Evolutionary conservation across 1,140 invertebrate genomes (phyloP).

Genomic region (Cotesia vestalis): DNA sequence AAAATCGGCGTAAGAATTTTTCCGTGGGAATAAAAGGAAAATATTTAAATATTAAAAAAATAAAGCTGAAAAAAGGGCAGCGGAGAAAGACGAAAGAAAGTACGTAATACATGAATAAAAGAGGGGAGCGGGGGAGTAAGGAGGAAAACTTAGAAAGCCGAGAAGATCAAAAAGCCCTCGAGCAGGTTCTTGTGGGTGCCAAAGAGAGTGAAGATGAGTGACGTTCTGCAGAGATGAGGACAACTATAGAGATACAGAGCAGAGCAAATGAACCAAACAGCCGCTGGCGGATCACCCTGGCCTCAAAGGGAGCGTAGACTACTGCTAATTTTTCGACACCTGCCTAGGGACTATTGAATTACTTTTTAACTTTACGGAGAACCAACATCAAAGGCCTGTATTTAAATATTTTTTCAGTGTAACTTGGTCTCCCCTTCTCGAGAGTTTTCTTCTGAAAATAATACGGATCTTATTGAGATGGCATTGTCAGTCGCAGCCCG

Average conservation of each 20-base stretch:
- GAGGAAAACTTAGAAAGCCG: neutral
- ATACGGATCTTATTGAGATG: too few relatives aligned
- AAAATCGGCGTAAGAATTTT: too few relatives aligned
- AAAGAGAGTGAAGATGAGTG: neutral
- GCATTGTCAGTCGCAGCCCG: too few relatives aligned
- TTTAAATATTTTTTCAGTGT: neutral
- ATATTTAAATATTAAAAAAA: too few relatives aligned
- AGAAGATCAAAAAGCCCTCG: constrained; percentile 32
- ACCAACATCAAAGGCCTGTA: neutral
- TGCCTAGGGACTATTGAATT: constrained; percentile 50
- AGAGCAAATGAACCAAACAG: constrained; percentile 54
- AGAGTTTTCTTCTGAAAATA: too few relatives aligned
- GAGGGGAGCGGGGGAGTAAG: neutral
- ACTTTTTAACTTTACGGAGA: constrained; percentile 28
- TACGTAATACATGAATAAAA: neutral
- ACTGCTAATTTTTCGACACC: constrained; percentile 50
- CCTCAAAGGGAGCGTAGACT: neutral
- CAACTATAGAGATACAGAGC: neutral
- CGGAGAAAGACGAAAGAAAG: neutral
- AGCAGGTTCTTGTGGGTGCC: constrained; percentile 24
- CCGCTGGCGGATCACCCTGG: constrained; percentile 44
- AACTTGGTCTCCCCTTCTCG: neutral
- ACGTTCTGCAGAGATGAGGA: too few relatives aligned
- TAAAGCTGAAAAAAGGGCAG: neutral
- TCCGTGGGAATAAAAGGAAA: too few relatives aligned